Conservation (phyloP, 92 coral and sea anemone genomes). For the Galaxea fascicularis region DNA sequence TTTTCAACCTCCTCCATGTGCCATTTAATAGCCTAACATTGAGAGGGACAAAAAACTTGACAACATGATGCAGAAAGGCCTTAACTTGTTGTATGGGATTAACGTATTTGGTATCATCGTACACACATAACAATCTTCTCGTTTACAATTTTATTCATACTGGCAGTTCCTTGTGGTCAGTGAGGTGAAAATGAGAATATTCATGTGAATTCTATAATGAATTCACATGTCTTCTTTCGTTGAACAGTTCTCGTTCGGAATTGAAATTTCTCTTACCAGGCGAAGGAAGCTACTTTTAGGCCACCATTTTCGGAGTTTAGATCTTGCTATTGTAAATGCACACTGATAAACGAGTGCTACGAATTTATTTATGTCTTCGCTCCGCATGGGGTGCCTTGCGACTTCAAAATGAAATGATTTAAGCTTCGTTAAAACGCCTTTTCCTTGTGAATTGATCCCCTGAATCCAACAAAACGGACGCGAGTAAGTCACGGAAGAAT, state of each 20-base stretch:
- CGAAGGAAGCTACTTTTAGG: background rate
- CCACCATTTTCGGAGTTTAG: conserved; percentile 10
- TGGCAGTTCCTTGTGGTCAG: conserved; percentile 26
- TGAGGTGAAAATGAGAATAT: conserved; percentile 27
- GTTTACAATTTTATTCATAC: conserved; percentile 22
- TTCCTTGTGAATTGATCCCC: background rate
- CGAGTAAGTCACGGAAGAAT: conserved; percentile 17
- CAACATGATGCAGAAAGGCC: background rate
- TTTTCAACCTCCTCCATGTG: background rate
- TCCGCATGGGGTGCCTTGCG: conserved; percentile 41
- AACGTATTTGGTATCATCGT: background rate
- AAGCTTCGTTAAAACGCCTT: conserved; percentile 21
- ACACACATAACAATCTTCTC: conserved; percentile 24
- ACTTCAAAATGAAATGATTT: conserved; percentile 42
- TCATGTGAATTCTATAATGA: background rate
- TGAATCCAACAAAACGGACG: background rate
- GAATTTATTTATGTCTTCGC: conserved; percentile 44
- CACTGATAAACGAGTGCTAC: conserved; percentile 36
- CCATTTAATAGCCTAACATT: background rate
- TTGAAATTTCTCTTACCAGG: background rate
- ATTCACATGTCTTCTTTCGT: background rate
- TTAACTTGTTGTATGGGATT: background rate
- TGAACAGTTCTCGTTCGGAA: background rate
- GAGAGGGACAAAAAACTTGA: background rate
- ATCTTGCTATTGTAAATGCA: conserved; percentile 21